A percentile compares a stretch with the other conserved stretches of the same genome.
Evolutionary conservation across 2,888 invertebrate species (phyloP).

Genomic region (Nomada lathburiana): DNA sequence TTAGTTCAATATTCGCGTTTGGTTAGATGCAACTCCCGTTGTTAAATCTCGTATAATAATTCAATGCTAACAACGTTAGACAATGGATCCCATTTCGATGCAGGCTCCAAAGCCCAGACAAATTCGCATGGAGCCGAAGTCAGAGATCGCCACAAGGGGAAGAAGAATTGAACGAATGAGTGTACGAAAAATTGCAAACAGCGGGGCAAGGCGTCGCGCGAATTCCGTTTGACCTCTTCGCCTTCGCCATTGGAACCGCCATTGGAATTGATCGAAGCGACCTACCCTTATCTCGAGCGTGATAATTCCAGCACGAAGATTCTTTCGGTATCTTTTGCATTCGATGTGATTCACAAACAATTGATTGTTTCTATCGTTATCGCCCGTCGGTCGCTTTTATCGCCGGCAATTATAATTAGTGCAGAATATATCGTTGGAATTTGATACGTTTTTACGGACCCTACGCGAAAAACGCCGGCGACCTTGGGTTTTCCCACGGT

Average conservation of each 20-base stretch:
- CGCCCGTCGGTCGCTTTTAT: neutral
- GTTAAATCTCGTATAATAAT: no score
- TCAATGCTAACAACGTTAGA: neutral
- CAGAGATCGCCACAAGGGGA: neutral
- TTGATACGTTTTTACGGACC: neutral
- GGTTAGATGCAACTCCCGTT: no score
- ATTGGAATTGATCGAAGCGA: neutral
- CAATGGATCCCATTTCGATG: neutral
- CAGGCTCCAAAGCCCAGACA: neutral
- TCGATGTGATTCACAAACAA: neutral
- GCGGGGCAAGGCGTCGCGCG: no score
- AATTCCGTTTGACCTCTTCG: no score
- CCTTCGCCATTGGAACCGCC: neutral
- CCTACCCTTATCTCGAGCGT: slow-evolving; percentile 43
- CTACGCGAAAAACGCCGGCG: neutral
- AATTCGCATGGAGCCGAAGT: neutral
- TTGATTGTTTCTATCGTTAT: neutral
- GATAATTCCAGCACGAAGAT: slow-evolving; percentile 49
- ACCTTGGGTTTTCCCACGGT: neutral
- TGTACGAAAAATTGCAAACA: neutral
- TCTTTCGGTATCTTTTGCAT: neutral
- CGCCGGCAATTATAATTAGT: neutral
- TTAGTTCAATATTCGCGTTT: no score
- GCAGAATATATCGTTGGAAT: neutral
- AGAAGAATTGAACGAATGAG: neutral